These are phyloP conservation scores for Hippocampus kuda DNA, from an alignment of 2,797 vertebrate species.

Conservation along the genomic window DNA sequence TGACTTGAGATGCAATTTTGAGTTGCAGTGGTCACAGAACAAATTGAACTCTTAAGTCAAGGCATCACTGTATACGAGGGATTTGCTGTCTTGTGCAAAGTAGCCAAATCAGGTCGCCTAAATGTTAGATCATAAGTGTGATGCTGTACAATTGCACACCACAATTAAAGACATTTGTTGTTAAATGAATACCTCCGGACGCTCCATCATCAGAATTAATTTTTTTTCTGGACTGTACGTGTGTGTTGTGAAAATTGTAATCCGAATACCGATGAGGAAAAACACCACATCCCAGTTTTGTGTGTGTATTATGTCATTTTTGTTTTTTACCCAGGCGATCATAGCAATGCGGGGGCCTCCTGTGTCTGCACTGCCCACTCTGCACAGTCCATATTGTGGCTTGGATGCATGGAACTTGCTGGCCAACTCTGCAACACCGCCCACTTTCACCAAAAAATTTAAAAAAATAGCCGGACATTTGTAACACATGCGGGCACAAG, in stretches of 20 bases:
- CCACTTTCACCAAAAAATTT: conserved; percentile 47
- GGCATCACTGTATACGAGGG: too few species aligned
- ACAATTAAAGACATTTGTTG: too few species aligned
- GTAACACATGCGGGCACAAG: not conserved
- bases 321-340: conserved; percentile 68
- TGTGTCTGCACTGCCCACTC: conserved; percentile 47
- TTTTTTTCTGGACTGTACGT: not conserved
- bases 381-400: conserved; percentile 69
- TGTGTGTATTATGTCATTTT: not conserved
- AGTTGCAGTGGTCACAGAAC: too few species aligned
- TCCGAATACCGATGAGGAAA: too few species aligned
- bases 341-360: conserved; percentile 56
- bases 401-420: conserved; percentile 63
- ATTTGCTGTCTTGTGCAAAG: too few species aligned
- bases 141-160: not conserved
- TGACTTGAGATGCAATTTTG: too few species aligned
- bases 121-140: not conserved
- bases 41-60: too few species aligned
- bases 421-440: conserved; percentile 65
- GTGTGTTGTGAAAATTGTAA: not conserved
- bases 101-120: not conserved
- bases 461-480: not conserved
- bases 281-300: not conserved
- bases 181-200: not conserved
- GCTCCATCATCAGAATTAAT: not conserved